Evolutionary conservation across 2,888 invertebrate genomes (phyloP), one percentile per base, ranked within the genome.

Genomic region (Yponomeuta evonymella): DNA sequence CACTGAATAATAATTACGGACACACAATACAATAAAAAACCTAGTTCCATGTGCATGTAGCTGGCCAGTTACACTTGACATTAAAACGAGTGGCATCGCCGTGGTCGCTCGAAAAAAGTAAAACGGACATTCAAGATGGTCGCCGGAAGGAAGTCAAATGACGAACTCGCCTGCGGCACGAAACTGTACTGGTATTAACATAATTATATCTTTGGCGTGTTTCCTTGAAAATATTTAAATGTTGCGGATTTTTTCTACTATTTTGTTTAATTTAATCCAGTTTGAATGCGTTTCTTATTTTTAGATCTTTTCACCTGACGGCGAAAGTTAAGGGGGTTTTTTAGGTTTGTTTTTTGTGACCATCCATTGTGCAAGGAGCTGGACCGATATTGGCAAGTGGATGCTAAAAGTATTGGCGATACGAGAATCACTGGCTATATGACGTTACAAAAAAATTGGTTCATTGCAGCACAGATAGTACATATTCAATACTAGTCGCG

Each of bases 141-240:
- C 62, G 69, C 69, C 63, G 69, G 62, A 58, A 72, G 74, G 74
- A 74, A 74, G 72, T 75, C 73, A 73, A 74, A 75, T 73, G 72
- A 74, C 72, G 73, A 58, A 73, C 73, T 70, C 58, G 75, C 72
- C 68, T 43, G 63, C 66, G 63, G 67, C 71, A 71, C 71, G 71
- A 71, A 71, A 30, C 36, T 1, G 48, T 33, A 43, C 43, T 43
- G 5, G 43, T 43, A 75, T 76, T 76, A 72, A 71, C 75, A 76
- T 76, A 76, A 76, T 76, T 75, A 74, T 75, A 74, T 75, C 72
- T 75, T 74, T 75, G 74, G 74, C 72, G 73, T 72, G 73, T 73
- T 75, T 73, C 74, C 75, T 74, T 76, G 73, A 73, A 72, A 75
- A 74, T 75, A 73, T 72, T 74, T 73, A 74, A 73, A 74, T 75